phyloP scores from a whole-genome alignment of 2,797 vertebrate species.

The Sebastes reedi region DNA sequence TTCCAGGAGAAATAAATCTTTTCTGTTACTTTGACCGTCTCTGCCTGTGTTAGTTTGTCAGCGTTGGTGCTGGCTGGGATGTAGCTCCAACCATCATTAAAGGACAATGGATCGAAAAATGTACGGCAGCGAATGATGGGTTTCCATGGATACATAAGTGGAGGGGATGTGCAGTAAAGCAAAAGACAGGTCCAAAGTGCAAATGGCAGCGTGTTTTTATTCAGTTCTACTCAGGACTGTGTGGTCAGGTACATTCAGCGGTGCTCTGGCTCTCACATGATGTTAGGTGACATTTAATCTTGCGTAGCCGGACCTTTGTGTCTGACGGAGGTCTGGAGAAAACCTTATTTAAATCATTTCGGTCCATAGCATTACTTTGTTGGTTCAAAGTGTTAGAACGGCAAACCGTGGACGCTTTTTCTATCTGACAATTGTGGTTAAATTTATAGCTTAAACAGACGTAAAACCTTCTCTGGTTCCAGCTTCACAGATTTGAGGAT shows the following conservation, averaged over 20 bases:
- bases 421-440: neutral
- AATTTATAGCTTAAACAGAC: neutral
- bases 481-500: neutral
- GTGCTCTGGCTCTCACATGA: conserved; percentile 6
- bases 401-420: neutral
- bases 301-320: neutral
- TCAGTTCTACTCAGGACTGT: neutral
- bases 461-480: neutral
- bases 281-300: neutral
- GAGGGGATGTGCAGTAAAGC: conserved; percentile 4
- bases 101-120: conserved; percentile 23
- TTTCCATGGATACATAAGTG: conserved; percentile 36
- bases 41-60: conserved; percentile 11
- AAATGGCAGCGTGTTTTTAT: neutral
- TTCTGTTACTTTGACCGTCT: neutral
- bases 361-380: neutral
- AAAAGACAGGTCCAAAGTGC: conserved; percentile 11
- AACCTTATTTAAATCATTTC: neutral
- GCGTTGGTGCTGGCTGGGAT: neutral
- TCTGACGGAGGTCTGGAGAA: neutral
- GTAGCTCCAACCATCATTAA: neutral
- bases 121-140: neutral
- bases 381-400: neutral
- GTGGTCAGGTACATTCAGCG: neutral
- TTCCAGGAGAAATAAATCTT: conserved; percentile 54